A percentile compares a stretch with the other conserved stretches of the same genome.
Evolutionary conservation across 2,888 invertebrate species (phyloP).

Genomic region (Folsomia candida): DNA sequence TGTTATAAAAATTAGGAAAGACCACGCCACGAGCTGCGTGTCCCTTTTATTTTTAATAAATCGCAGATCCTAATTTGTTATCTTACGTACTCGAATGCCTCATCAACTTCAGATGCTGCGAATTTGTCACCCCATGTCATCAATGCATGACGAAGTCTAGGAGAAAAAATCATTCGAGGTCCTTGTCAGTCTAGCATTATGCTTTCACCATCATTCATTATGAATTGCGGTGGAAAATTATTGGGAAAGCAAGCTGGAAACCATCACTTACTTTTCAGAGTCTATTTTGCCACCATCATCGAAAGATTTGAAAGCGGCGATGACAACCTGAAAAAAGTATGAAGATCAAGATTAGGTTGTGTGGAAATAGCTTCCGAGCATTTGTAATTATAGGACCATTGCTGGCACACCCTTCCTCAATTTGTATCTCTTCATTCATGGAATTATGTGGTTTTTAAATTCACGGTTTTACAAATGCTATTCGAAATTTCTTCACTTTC

Average conservation of each 20-base stretch:
- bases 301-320: constrained; percentile 88
- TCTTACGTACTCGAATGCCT: constrained; percentile 91
- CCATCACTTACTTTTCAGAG: constrained; percentile 67
- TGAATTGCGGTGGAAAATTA: too few species aligned
- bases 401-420: too few species aligned
- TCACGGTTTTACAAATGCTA: not conserved
- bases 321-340: constrained; percentile 60
- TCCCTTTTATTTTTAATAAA: too few species aligned
- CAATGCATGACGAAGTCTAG: constrained; percentile 79
- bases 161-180: constrained; percentile 37
- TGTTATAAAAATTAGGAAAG: too few species aligned
- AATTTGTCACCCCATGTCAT: constrained; percentile 94
- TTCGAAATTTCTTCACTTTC: not conserved
- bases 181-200: too few species aligned
- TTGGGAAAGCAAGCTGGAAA: not conserved
- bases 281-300: constrained; percentile 82
- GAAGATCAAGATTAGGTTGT: not conserved
- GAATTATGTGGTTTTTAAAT: not conserved
- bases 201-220: not conserved
- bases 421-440: too few species aligned
- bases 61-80: too few species aligned
- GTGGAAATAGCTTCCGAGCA: not conserved
- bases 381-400: not conserved
- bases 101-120: constrained; percentile 80
- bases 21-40: too few species aligned